Percentiles rank a stretch among this genome's conserved stretches.
phyloP scores from a whole-genome alignment of 1,140 invertebrate species.

The Platyscapa corneri region DNA sequence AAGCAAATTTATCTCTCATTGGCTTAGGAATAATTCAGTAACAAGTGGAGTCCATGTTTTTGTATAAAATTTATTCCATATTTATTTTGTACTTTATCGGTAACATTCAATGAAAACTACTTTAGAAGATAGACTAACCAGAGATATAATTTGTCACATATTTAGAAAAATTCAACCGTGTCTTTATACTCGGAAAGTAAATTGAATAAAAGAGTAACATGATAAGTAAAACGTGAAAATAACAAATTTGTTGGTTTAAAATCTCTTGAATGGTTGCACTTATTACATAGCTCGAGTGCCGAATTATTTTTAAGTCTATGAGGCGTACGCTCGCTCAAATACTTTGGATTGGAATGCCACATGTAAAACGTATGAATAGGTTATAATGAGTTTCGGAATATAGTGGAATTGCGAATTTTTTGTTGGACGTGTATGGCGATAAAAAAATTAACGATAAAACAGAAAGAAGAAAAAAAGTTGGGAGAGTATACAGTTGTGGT shows the following conservation, averaged over 20 bases:
- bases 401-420: slow-evolving; percentile 11
- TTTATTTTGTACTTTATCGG: not conserved
- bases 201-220: not conserved
- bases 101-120: slow-evolving; percentile 6
- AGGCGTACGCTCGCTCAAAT: not conserved
- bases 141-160: not conserved
- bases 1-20: not conserved
- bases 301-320: slow-evolving; percentile 17
- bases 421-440: slow-evolving; percentile 2
- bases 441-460: slow-evolving; percentile 27
- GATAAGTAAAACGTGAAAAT: slow-evolving; percentile 7
- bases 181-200: not conserved
- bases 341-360: not conserved
- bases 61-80: not conserved
- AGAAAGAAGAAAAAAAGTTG: not conserved
- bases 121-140: not conserved
- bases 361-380: not conserved
- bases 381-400: slow-evolving; percentile 34
- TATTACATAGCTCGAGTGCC: not conserved
- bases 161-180: slow-evolving; percentile 4
- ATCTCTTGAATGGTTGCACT: slow-evolving; percentile 3
- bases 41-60: not conserved
- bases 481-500: not conserved
- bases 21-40: not conserved
- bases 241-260: slow-evolving; percentile 1